Percentiles rank a stretch among this genome's conserved stretches.
phyloP scores from a whole-genome alignment of 2,113 vertebrate genomes.

The Gobiocypris rarus region DNA sequence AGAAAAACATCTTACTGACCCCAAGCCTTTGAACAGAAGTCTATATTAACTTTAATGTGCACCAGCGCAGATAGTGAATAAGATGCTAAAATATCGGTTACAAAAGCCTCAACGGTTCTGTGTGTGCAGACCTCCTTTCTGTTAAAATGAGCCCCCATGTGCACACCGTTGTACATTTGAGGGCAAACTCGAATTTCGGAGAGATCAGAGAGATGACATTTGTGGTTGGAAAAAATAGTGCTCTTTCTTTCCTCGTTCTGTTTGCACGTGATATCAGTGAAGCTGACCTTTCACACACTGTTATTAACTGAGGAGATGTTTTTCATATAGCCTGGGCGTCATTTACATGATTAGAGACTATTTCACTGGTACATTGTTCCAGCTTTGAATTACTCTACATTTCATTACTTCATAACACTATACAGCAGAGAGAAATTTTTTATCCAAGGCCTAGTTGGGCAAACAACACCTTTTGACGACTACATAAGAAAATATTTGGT shows the following conservation, averaged over 20 bases:
- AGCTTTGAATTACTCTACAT: background rate
- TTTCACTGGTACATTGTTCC: background rate
- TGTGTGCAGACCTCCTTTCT: conserved; percentile 46
- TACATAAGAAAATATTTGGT: background rate
- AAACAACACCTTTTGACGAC: background rate
- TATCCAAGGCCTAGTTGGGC: background rate
- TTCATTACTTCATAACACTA: conserved; percentile 15
- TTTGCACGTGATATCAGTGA: conserved; percentile 31
- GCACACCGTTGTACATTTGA: background rate
- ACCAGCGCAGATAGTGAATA: background rate
- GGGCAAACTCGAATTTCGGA: background rate
- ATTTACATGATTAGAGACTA: conserved; percentile 38
- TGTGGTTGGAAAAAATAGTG: conserved; percentile 55
- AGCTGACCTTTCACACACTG: conserved; percentile 52
- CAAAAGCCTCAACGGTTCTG: conserved; percentile 50
- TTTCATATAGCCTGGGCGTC: conserved; percentile 9
- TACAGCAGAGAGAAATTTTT: background rate
- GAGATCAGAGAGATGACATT: conserved; percentile 54
- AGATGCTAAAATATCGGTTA: conserved; percentile 55
- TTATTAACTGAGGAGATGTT: conserved; percentile 40
- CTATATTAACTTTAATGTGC: background rate
- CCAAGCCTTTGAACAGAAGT: background rate
- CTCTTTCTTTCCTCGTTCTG: conserved; percentile 35
- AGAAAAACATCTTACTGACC: background rate
- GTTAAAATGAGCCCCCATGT: background rate